phyloP scores from a whole-genome alignment of 2,113 vertebrate genomes.

The Halcyon malimbica region DNA sequence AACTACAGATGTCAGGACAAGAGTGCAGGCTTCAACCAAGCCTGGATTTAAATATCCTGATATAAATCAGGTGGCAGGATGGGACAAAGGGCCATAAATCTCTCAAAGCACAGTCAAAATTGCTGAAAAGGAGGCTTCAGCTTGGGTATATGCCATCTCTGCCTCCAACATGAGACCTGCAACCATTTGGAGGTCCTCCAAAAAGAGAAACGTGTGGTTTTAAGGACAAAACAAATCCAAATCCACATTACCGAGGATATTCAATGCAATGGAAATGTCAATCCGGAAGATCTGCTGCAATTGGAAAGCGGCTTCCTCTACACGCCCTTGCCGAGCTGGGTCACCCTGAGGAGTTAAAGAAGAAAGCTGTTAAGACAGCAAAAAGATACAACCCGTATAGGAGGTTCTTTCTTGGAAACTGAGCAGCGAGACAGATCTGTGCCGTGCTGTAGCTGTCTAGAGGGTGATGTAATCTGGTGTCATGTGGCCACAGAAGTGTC shows the following conservation, averaged over 20 bases:
- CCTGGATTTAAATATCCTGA: slow-evolving; percentile 40
- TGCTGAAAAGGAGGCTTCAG: slow-evolving; percentile 42
- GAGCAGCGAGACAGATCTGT: background rate
- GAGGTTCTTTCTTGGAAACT: background rate
- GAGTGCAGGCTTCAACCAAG: background rate
- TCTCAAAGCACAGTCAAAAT: slow-evolving; percentile 12
- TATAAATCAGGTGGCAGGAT: slow-evolving; percentile 60
- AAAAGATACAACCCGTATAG: background rate
- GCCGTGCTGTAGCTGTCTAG: background rate
- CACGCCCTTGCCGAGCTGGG: slow-evolving; percentile 67
- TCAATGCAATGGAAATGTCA: slow-evolving; percentile 89
- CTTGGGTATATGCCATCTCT: slow-evolving; percentile 45
- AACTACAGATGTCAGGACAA: slow-evolving; percentile 42
- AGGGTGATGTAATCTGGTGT: background rate
- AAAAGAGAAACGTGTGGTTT: slow-evolving; percentile 7
- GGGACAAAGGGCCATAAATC: slow-evolving; percentile 56
- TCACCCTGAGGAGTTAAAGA: slow-evolving; percentile 67
- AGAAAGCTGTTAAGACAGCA: slow-evolving; percentile 29
- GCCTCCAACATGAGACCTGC: slow-evolving; percentile 41
- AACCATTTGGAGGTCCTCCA: slow-evolving; percentile 51
- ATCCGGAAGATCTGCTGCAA: slow-evolving; percentile 79
- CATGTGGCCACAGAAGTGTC: background rate
- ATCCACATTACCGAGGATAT: slow-evolving; percentile 88
- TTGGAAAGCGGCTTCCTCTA: slow-evolving; percentile 80
- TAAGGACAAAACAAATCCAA: slow-evolving; percentile 25